Evolutionary conservation across 37 sponge, comb jelly and placozoan genomes (phyloP).

Genomic region (Cladorhizidae sp.): DNA sequence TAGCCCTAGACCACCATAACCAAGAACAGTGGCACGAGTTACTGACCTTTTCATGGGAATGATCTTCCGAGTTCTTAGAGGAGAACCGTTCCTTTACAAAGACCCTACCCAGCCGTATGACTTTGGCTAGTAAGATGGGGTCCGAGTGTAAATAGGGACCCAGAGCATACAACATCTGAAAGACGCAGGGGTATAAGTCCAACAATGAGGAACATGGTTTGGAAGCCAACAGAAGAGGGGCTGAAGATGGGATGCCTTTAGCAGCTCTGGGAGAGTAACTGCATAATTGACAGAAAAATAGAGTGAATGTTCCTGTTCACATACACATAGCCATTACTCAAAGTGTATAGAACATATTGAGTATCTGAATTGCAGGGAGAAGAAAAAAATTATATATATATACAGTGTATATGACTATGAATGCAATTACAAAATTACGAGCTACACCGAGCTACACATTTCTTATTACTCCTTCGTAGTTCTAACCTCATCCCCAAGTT

Average conservation of each 20-base stretch:
- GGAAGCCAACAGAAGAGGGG: slow-evolving; percentile 19
- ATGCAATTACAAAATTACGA: too few relatives aligned
- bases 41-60: slow-evolving; percentile 35
- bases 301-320: too few relatives aligned
- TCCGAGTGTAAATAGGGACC: slow-evolving; percentile 81
- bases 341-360: too few relatives aligned
- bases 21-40: neutral
- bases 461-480: too few relatives aligned
- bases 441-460: too few relatives aligned
- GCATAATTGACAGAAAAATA: neutral
- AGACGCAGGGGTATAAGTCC: slow-evolving; percentile 35
- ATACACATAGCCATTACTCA: too few relatives aligned
- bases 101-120: slow-evolving; percentile 73
- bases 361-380: too few relatives aligned
- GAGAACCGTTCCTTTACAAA: slow-evolving; percentile 67
- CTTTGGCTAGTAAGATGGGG: slow-evolving; percentile 84
- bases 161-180: slow-evolving; percentile 69
- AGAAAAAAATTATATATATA: too few relatives aligned
- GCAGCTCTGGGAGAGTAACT: slow-evolving; percentile 57
- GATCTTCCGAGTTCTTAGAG: slow-evolving; percentile 21
- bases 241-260: slow-evolving; percentile 19
- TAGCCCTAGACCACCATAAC: too few relatives aligned
- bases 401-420: too few relatives aligned
- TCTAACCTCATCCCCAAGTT: too few relatives aligned
- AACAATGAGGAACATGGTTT: slow-evolving; percentile 25